These are phyloP conservation scores for Watsonalla binaria DNA, from an alignment of 2,888 invertebrate species.

Conservation along the genomic window DNA sequence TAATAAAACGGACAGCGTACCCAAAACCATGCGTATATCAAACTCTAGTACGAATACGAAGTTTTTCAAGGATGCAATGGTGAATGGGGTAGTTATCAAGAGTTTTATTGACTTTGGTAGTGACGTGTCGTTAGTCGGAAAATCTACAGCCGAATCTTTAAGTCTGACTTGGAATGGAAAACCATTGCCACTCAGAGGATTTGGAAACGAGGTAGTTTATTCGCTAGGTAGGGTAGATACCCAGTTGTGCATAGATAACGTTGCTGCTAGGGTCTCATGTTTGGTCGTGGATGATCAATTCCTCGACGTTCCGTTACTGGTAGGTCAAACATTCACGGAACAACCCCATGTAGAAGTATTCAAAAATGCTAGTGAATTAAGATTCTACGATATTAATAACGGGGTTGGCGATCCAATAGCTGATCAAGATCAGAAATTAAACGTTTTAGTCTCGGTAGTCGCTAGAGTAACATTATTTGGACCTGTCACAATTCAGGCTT, in stretches of 20 bases:
- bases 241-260: conserved; percentile 4
- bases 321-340: conserved; percentile 13
- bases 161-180: background rate
- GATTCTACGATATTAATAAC: background rate
- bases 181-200: background rate
- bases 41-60: background rate
- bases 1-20: background rate
- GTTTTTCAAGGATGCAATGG: background rate
- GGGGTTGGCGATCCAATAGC: background rate
- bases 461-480: background rate
- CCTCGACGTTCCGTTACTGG: conserved; percentile 9
- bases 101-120: background rate
- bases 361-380: conserved; percentile 7
- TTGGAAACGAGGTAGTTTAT: background rate
- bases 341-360: conserved; percentile 11
- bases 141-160: background rate
- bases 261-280: conserved; percentile 8
- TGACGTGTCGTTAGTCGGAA: background rate
- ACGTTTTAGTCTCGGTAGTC: background rate
- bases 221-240: background rate
- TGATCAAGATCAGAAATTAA: background rate
- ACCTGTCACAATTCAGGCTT: background rate
- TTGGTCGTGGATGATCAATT: conserved; percentile 11
- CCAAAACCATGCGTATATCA: too few relatives aligned
- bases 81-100: background rate